Evolutionary conservation across 2,888 invertebrate species (phyloP), one percentile per base, ranked within the genome.

Genomic region (Ethmia dodecea): DNA sequence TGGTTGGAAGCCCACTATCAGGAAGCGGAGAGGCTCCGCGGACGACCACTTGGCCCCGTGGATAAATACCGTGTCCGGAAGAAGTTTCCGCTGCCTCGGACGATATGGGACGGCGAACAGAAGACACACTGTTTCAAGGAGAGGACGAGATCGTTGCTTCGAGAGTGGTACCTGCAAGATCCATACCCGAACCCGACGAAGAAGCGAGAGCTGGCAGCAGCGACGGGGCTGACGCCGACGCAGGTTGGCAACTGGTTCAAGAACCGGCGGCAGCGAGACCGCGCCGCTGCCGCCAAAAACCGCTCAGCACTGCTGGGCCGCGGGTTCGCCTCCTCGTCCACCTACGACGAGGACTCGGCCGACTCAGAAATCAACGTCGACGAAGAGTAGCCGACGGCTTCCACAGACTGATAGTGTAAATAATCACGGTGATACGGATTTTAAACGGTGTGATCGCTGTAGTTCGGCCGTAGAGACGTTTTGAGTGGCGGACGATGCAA

Each of bases 81-180:
- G 88, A 99, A 99, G 91, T 99, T 98, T 77, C 99, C 99, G 13
- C 86, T 99, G 62, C 98, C 99, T 34, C 88, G 97, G 56, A 99
- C 99, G 43, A 99, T 99, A 64, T 99, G 99, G 99, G 99, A 99
- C 79, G 99, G 99, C 39, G 99, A 99, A 76, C 99, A 99, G 87
- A 99, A 98, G 52, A 97, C 97, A 71, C 99, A 99, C 83, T 99
- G 99, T 84, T 99, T 99, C 88, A 99, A 99, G 81, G 95, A 99
- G 86, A 88, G 98, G 47, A 99, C 99, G 66, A 87, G 99, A 52
- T 96, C 96, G 57, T 88, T 98, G 51, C 89, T 99, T 49, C 88
- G 99, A 43, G 99, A 99, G 88, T 99, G 98, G 97, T 99, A 99
- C 79, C 91, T 98, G 36, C 96, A 97, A 84, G 98, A 98, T 84